Evolutionary conservation across 1,140 invertebrate species (phyloP).

Genomic region (Heliothis virescens): DNA sequence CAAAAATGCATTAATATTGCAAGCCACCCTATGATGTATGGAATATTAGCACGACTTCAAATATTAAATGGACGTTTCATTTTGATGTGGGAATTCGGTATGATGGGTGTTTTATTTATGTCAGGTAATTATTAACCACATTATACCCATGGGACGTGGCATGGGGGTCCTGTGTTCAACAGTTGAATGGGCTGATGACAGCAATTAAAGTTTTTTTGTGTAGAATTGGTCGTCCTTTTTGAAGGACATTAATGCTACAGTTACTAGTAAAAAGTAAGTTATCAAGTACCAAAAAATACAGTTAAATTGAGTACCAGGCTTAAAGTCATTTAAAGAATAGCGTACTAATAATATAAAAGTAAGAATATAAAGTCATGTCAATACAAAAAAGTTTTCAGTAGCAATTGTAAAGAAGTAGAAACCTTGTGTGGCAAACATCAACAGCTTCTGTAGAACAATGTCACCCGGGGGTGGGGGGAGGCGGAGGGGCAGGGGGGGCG

Average conservation of each 20-base stretch:
- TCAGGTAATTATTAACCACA: not conserved
- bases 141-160: too few relatives aligned
- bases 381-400: not conserved
- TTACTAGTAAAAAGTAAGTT: too few relatives aligned
- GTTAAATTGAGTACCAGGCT: too few relatives aligned
- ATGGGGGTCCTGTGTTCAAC: too few relatives aligned
- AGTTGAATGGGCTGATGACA: too few relatives aligned
- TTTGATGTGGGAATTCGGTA: not conserved
- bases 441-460: slow-evolving; percentile 13
- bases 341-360: too few relatives aligned
- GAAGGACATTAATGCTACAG: too few relatives aligned
- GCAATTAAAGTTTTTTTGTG: too few relatives aligned
- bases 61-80: not conserved
- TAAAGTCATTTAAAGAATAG: too few relatives aligned
- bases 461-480: not conserved
- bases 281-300: too few relatives aligned
- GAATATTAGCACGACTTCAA: slow-evolving; percentile 17
- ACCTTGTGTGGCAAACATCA: not conserved
- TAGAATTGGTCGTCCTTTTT: too few relatives aligned
- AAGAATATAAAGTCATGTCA: too few relatives aligned
- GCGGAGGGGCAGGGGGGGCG: not conserved
- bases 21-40: slow-evolving; percentile 14
- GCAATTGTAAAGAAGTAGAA: not conserved
- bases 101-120: not conserved
- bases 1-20: slow-evolving; percentile 45